Evolutionary conservation across 2,888 invertebrate genomes (phyloP).

Genomic region (Ophion ellenae): DNA sequence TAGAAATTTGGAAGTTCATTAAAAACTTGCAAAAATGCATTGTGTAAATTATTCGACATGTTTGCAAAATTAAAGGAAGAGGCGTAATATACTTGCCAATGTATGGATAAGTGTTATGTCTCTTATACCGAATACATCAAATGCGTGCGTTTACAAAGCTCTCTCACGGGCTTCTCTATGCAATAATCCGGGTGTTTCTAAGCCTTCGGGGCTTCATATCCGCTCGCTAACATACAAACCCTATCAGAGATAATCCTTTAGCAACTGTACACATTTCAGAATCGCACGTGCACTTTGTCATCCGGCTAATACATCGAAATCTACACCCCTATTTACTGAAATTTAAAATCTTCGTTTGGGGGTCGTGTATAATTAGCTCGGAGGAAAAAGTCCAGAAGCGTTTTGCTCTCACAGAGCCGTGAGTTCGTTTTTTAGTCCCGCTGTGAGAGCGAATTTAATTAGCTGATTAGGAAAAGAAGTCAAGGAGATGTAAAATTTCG

Average conservation of each 20-base stretch:
- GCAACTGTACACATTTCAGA: slow-evolving; percentile 28
- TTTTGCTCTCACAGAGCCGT: not conserved
- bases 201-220: slow-evolving; percentile 56
- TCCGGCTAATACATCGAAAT: slow-evolving; percentile 26
- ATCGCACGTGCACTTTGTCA: slow-evolving; percentile 32
- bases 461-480: not conserved
- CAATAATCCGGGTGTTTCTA: slow-evolving; percentile 58
- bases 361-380: not conserved
- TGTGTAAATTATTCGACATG: not conserved
- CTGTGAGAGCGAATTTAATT: not conserved
- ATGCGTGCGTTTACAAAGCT: slow-evolving; percentile 20
- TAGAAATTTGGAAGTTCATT: not conserved
- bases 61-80: not conserved
- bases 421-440: not conserved
- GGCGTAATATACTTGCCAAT: not conserved
- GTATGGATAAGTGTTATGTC: not conserved
- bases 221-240: slow-evolving; percentile 27
- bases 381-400: not conserved
- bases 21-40: not conserved
- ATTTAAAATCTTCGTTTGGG: not conserved
- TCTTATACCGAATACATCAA: not conserved
- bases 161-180: slow-evolving; percentile 15
- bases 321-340: not conserved
- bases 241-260: slow-evolving; percentile 45
- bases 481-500: not conserved